Percentiles rank a stretch among this genome's conserved stretches.
These are phyloP conservation scores for Diachasma alloeum DNA, from an alignment of 1,140 invertebrate genomes.

Conservation along the genomic window DNA sequence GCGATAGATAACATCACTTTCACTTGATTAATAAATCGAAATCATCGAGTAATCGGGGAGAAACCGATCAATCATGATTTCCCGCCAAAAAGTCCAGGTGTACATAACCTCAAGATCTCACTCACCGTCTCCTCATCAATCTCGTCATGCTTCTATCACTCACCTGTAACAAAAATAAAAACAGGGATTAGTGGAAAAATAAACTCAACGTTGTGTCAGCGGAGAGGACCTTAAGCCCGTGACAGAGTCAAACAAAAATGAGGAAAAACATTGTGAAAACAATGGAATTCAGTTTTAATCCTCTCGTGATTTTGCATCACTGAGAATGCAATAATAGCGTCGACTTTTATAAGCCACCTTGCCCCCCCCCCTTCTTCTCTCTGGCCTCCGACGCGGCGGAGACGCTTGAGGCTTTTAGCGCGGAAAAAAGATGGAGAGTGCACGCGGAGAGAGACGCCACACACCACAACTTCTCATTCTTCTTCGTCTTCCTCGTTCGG, in stretches of 20 bases:
- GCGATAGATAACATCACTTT: background rate
- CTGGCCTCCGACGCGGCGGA: background rate
- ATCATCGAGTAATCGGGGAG: too few species aligned
- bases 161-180: background rate
- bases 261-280: background rate
- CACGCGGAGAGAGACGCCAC: background rate
- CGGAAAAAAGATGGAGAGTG: background rate
- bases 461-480: background rate
- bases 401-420: background rate
- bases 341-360: slow-evolving; percentile 26
- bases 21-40: background rate
- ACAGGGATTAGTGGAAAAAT: slow-evolving; percentile 5
- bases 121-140: background rate
- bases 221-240: background rate
- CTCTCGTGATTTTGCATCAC: background rate
- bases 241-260: background rate
- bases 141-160: background rate
- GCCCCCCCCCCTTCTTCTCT: background rate
- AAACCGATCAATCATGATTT: background rate
- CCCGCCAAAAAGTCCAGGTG: background rate
- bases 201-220: background rate
- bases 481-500: background rate
- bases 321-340: slow-evolving; percentile 31
- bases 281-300: slow-evolving; percentile 10
- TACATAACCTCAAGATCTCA: background rate